Evolutionary conservation across 2,888 invertebrate genomes (phyloP), one percentile per base, ranked within the genome.

Genomic region (Drosophila suboccidentalis): DNA sequence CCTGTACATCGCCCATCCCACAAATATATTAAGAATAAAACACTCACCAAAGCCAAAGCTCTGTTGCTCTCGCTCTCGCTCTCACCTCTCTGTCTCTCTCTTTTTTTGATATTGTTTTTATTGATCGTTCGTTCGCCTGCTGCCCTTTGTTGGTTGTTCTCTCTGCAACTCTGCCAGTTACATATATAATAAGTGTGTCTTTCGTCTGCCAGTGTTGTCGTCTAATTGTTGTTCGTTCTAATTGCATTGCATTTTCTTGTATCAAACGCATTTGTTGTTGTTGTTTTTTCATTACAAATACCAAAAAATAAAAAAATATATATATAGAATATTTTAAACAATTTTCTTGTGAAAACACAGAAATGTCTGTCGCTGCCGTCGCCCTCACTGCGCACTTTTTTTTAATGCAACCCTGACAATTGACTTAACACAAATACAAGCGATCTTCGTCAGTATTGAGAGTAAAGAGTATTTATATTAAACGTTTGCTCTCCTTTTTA

Each of bases 291-390:
- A 88, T 75, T 71, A 63, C 50, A 49, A 34, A 49, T 34, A 34
- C 57, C 41, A 63, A 60, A 43, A 38, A 55, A 38, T 59, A 60
- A 43, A 38, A 55, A 38, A 43, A 46, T 39, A 63, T 15, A 50
- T 29, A 46, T 38, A 47, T 3, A 22, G 38, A 66, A 51, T 17
- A 38, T 26, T 39, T 5, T 5, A 15, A 32, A 29, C 9, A 29
- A 59, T 15, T 55, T 46, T 58, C 49, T 55, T 54, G 53, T 66
- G 43, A 46, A 46, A n/a, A 50, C 62, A 46, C 36, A 57, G 50
- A 65, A 69, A 57, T 79, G 86, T 86, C 86, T 85, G 82, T 87
- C 88, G 82, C 82, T 86, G 83, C 71, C 82, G 86, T 86, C 80
- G 82, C 39, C 55, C 49, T 50, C 81, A 83, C 78, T 76, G 79